Evolutionary conservation across 2,888 invertebrate genomes (phyloP).

Genomic region (Patella caerulea): DNA sequence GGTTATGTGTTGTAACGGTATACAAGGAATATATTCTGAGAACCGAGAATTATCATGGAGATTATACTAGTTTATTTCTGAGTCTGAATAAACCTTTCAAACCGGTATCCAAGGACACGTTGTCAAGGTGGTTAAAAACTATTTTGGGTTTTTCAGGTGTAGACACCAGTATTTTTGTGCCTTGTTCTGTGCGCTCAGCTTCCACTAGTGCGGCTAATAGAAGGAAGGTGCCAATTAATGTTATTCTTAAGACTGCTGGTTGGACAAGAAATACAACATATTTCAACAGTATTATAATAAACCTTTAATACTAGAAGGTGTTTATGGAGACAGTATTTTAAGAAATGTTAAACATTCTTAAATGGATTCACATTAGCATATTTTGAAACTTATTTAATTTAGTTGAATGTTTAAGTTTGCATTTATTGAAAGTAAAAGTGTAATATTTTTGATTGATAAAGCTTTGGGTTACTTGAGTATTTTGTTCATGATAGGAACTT

Average conservation of each 20-base stretch:
- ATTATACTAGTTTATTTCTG: neutral
- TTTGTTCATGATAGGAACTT: conserved; percentile 9
- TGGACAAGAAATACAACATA: conserved; percentile 3
- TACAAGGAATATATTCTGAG: no score
- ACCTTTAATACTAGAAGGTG: conserved; percentile 1
- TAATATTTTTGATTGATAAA: neutral
- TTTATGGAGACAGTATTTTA: neutral
- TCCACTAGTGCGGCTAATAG: conserved; percentile 5
- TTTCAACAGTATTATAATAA: conserved; percentile 13
- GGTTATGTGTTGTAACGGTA: no score
- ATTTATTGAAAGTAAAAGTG: no score
- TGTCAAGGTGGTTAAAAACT: neutral
- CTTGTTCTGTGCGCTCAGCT: conserved; percentile 4
- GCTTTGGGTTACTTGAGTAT: neutral
- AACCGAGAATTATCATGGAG: neutral
- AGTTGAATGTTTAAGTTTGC: no score
- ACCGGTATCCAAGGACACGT: conserved; percentile 4
- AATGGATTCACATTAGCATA: no score
- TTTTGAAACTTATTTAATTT: no score
- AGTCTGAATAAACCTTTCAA: conserved; percentile 9
- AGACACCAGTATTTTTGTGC: conserved; percentile 12
- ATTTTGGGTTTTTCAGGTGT: conserved; percentile 3
- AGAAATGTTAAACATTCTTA: neutral
- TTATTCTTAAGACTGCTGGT: conserved; percentile 15
- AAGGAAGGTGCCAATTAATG: neutral